Base-by-base conservation (phyloP, 2,888 invertebrate genomes). In the Pemphredon lugubris region DNA sequence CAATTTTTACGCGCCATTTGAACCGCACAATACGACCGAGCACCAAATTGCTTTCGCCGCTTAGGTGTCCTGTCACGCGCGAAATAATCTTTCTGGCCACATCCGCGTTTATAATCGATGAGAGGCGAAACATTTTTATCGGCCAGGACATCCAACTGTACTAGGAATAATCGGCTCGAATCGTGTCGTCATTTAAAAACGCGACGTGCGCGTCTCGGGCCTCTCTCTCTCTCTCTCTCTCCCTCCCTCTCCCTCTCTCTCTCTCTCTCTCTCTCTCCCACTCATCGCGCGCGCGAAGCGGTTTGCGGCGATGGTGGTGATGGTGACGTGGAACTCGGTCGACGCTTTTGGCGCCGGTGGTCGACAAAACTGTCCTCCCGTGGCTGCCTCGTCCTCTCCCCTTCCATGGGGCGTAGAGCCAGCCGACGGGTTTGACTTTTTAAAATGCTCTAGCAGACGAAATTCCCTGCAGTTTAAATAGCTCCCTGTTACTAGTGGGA, bases 401-500 rank as follows among this genome's bases (percentile, higher is more conserved):
- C 54, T 64, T 59, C 47, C 47, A 37, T 26, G 23, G 47, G 65
- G 54, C 60, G 55, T n/a, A n/a, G n/a, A 9, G 53, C 73, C 54
- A 44, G 37, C 39, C 50, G 72, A 54, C 54, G 45, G 66, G 68
- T 55, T 47, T 66, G 77, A 71, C 77, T 80, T 76, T 81, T 74
- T 79, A 75, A 74, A 81, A 75, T 76, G 67, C 50, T 63, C 67
- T 37, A 44, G 59, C 55, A 48, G 73, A 76, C 57, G 55, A 73
- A 77, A 75, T 77, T 74, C 64, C 60, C 64, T 44, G 60, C 71
- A 69, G 77, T 80, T 77, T 73, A 75, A 80, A 80, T 75, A 77
- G 77, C 68, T 64, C 68, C 68, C 63, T 39, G 66, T 59, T 65
- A 63, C 63, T 55, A 20, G 51, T 54, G 54, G 51, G 42, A 74